Evolutionary conservation across 2,888 invertebrate species (phyloP).

Genomic region (Leptopilina drosophilae): DNA sequence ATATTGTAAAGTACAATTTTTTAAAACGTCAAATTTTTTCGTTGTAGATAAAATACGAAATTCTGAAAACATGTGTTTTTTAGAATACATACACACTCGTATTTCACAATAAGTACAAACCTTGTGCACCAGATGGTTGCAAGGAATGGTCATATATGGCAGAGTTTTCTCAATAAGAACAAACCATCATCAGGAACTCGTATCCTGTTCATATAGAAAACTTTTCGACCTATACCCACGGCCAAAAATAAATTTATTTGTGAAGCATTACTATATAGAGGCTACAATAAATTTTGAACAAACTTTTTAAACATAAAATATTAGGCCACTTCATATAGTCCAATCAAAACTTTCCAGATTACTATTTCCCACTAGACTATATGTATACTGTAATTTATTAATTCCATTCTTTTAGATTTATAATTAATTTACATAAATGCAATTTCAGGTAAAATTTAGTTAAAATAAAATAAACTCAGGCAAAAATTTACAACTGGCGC

Average conservation of each 20-base stretch:
- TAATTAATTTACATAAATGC: too few relatives aligned
- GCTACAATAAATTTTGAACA: background rate
- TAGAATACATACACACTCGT: background rate
- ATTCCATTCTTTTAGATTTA: too few relatives aligned
- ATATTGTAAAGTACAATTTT: too few relatives aligned
- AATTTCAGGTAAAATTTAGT: too few relatives aligned
- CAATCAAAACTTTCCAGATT: too few relatives aligned
- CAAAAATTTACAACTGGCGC: too few relatives aligned
- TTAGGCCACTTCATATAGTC: too few relatives aligned
- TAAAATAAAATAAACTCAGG: too few relatives aligned
- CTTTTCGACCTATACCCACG: background rate
- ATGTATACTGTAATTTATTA: too few relatives aligned
- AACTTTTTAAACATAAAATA: background rate
- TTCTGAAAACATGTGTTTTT: background rate
- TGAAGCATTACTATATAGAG: background rate
- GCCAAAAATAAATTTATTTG: background rate
- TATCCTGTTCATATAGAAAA: constrained; percentile 7
- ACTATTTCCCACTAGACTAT: too few relatives aligned
- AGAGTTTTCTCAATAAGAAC: constrained; percentile 14
- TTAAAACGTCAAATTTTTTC: too few relatives aligned
- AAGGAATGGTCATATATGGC: background rate
- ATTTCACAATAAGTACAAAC: constrained; percentile 5
- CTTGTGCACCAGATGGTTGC: background rate
- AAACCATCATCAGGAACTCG: constrained; percentile 23
- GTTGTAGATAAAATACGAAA: background rate